These are phyloP conservation scores for Daktulosphaira vitifoliae DNA, from an alignment of 1,140 invertebrate species.

Conservation along the genomic window DNA sequence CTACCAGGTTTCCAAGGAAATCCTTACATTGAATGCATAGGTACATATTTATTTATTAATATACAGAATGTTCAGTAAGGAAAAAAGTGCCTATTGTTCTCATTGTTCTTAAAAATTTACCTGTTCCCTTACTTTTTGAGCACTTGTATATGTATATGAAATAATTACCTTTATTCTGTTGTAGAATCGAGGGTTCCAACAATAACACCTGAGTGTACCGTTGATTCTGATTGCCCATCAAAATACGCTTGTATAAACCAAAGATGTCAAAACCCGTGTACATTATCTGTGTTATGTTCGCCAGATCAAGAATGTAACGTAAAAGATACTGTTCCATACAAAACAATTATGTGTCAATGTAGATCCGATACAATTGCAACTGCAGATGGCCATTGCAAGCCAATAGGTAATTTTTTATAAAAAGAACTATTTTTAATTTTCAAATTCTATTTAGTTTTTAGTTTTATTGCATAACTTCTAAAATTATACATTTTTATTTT, in stretches of 20 bases:
- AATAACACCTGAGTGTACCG: conserved; percentile 53
- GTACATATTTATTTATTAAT: too few species aligned
- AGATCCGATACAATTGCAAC: conserved; percentile 60
- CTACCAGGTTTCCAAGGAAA: conserved; percentile 63
- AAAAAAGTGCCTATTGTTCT: too few species aligned
- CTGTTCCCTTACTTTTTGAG: too few species aligned
- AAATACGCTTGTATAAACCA: conserved; percentile 65
- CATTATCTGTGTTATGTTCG: conserved; percentile 57
- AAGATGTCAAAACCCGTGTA: conserved; percentile 67
- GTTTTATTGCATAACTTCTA: too few species aligned
- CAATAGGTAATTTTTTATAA: conserved; percentile 45
- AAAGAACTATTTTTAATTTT: too few species aligned
- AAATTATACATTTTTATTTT: not conserved
- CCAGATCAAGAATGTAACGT: conserved; percentile 67
- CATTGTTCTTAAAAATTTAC: too few species aligned
- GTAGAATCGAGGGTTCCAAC: conserved; percentile 37
- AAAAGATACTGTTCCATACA: conserved; percentile 64
- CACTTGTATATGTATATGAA: too few species aligned
- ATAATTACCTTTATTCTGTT: too few species aligned
- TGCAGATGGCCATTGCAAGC: conserved; percentile 53
- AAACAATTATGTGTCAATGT: conserved; percentile 73
- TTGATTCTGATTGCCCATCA: conserved; percentile 65
- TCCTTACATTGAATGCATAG: conserved; percentile 63
- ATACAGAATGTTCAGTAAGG: not conserved
- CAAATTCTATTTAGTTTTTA: too few species aligned